Base-by-base conservation (phyloP, 2,113 vertebrate genomes). In the Oncorhynchus clarkii region DNA sequence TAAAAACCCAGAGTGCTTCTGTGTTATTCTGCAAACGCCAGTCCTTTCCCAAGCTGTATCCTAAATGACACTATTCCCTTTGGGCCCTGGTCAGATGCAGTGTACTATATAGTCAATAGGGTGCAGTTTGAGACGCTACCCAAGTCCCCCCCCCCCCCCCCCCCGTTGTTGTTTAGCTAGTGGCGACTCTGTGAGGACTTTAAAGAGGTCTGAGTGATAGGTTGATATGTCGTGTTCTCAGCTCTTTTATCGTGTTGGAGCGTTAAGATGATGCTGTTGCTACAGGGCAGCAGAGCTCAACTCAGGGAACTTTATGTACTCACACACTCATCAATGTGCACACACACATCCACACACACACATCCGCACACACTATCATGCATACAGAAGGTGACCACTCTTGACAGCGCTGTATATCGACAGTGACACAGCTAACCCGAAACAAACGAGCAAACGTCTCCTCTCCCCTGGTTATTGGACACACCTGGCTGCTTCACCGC, bases 401-500 rank as follows among this genome's bases (percentile, higher is more conserved):
- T 22, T 62, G 18, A 14, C 18, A 57, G 7, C 51, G 16, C 51
- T 18, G 16, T 54, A 62, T 18, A 14, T 20, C 13, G 16, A 20
- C 16, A 62, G 13, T 16, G 59, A 62, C 59, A n/a, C n/a, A 1
- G n/a, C 59, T 62, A n/a, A 62, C 59, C 59, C 6, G 59, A 22
- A 57, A 57, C 54, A 57, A 57, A 57, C 13, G 3, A 57, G 54
- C 16, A 5, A 16, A 59, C 26, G 60, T 72, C 57, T 79, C 11
- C 68, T 31, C 80, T 69, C 54, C n/a, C 72, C 76, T 2, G 13
- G 24, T 64, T 75, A 84, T 84, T 83, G 82, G 82, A 81, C 26
- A 76, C 78, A 22, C 59, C 59, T 39, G 39, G 8, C 8, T 39
- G 39, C 39, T 39, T 39, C 39, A 0, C 39, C 39, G 39, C 39